Conservation (phyloP, 2,113 vertebrate genomes). For the Halichoeres trimaculatus region DNA sequence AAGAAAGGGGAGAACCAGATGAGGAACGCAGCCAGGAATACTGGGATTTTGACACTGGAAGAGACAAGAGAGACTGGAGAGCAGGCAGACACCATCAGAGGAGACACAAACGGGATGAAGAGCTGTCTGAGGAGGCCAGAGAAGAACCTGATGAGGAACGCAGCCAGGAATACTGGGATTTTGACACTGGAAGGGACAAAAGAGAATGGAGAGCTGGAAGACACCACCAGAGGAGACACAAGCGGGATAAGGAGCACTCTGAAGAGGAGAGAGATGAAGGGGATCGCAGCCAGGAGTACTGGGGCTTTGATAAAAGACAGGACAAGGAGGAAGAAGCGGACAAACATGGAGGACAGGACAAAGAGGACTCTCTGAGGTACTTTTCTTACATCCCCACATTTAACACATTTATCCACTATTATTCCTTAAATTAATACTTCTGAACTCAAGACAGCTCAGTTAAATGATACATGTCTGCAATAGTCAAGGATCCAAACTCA, state of each 20-base stretch:
- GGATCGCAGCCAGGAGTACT: constrained; percentile 70
- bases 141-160: constrained; percentile 52
- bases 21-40: constrained; percentile 70
- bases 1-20: constrained; percentile 42
- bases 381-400: background rate
- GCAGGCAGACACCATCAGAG: constrained; percentile 44
- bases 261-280: constrained; percentile 53
- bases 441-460: background rate
- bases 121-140: constrained; percentile 40
- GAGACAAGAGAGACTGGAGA: constrained; percentile 56
- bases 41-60: constrained; percentile 55
- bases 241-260: constrained; percentile 57
- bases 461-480: background rate
- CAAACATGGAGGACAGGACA: constrained; percentile 52
- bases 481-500: background rate
- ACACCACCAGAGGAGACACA: constrained; percentile 54
- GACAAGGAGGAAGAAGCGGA: constrained; percentile 50
- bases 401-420: background rate
- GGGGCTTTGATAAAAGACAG: constrained; percentile 54
- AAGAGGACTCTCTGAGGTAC: constrained; percentile 69
- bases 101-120: constrained; percentile 57
- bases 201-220: constrained; percentile 40
- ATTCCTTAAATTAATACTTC: background rate
- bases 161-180: constrained; percentile 67
- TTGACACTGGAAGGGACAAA: constrained; percentile 42